A percentile compares a stretch with the other conserved stretches of the same genome.
These are phyloP conservation scores for Heliconius hewitsoni DNA, from an alignment of 1,140 invertebrate genomes.

Conservation along the genomic window DNA sequence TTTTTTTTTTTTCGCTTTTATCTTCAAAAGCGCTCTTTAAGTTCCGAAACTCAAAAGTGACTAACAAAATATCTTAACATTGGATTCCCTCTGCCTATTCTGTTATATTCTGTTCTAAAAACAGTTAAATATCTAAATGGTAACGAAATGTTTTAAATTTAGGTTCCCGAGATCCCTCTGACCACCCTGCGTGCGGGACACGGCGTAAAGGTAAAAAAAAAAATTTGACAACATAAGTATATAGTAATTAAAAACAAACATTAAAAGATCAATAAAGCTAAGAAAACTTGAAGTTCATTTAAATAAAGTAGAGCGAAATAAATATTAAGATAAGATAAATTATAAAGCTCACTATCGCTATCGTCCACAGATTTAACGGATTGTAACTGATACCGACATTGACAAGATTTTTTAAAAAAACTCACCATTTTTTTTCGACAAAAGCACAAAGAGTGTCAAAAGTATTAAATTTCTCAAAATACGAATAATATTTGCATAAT, in stretches of 20 bases:
- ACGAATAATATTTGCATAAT: conserved; percentile 4
- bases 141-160: too few relatives aligned
- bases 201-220: too few relatives aligned
- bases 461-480: not conserved
- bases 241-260: not conserved
- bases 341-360: not conserved
- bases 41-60: too few relatives aligned
- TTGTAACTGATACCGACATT: conserved; percentile 4
- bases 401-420: not conserved
- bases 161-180: too few relatives aligned
- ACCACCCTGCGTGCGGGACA: too few relatives aligned
- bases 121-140: too few relatives aligned
- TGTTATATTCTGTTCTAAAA: too few relatives aligned
- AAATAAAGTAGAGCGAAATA: not conserved
- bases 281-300: not conserved
- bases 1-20: too few relatives aligned
- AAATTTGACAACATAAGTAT: not conserved
- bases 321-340: conserved; percentile 1
- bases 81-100: too few relatives aligned
- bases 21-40: too few relatives aligned
- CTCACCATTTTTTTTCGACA: not conserved
- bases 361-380: not conserved
- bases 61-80: too few relatives aligned
- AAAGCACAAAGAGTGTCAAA: conserved; percentile 8
- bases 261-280: not conserved